Evolutionary conservation across 53 echinoderm and acorn worm species (phyloP).

Genomic region (Holothuria scabra): DNA sequence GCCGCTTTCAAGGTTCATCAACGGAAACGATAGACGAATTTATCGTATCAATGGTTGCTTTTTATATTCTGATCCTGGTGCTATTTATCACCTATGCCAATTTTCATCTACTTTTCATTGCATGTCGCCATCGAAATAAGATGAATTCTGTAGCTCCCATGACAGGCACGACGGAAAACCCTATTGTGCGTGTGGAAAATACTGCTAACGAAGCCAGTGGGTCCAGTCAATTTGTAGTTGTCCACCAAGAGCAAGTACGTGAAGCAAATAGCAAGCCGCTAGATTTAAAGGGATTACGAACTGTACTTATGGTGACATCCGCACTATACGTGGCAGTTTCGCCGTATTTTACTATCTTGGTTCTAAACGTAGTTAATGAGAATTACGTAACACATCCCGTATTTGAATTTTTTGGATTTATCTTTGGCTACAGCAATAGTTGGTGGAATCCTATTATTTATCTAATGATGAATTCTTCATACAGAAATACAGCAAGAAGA

Average conservation of each 20-base stretch:
- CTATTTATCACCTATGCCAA: slow-evolving; percentile 24
- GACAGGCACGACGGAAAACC: not conserved
- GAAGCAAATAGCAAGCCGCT: not conserved
- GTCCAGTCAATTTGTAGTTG: not conserved
- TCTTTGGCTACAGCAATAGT: slow-evolving; percentile 36
- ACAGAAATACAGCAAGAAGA: slow-evolving; percentile 21
- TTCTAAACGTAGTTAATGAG: not conserved
- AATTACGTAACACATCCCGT: not conserved
- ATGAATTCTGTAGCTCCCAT: not conserved
- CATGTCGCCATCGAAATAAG: slow-evolving; percentile 17
- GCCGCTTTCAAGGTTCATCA: not conserved
- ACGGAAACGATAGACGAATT: not conserved
- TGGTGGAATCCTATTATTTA: slow-evolving; percentile 45
- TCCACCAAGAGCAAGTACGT: not conserved
- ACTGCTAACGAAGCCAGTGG: not conserved
- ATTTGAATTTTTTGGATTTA: slow-evolving; percentile 13
- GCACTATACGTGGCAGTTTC: slow-evolving; percentile 5
- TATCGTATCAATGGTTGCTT: not conserved
- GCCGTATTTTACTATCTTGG: not conserved
- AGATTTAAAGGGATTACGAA: slow-evolving; percentile 35
- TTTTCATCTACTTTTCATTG: slow-evolving; percentile 1
- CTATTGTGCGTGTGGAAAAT: not conserved
- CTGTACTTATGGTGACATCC: slow-evolving; percentile 4
- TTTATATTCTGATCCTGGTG: not conserved
- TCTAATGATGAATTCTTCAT: slow-evolving; percentile 17